These are phyloP conservation scores for Spondyliosoma cantharus DNA, from an alignment of 2,797 vertebrate species.

Conservation along the genomic window DNA sequence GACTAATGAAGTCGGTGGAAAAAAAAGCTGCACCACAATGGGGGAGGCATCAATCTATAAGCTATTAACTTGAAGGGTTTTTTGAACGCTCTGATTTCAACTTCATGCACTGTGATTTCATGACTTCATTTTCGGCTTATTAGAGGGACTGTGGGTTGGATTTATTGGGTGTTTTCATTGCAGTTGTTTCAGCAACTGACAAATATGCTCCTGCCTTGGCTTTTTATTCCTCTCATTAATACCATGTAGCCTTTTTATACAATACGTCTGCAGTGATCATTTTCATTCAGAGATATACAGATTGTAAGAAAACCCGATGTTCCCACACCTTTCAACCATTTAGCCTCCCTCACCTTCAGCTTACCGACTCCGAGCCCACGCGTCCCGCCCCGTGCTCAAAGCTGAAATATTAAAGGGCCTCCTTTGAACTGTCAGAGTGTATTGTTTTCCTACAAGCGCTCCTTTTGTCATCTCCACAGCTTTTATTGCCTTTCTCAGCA, in stretches of 20 bases:
- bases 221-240: background rate
- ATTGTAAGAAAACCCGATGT: constrained; percentile 1
- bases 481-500: constrained; percentile 84
- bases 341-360: constrained; percentile 56
- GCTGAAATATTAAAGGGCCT: constrained; percentile 78
- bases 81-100: constrained; percentile 37
- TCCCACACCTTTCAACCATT: constrained; percentile 30
- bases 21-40: background rate
- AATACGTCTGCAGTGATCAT: background rate
- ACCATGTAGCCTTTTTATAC: background rate
- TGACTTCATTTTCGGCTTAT: constrained; percentile 43
- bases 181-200: constrained; percentile 18
- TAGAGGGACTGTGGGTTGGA: background rate
- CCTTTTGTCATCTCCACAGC: constrained; percentile 79
- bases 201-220: background rate
- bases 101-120: constrained; percentile 32
- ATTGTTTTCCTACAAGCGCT: constrained; percentile 79
- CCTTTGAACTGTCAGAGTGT: constrained; percentile 82
- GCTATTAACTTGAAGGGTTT: constrained; percentile 47
- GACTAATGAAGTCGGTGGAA: constrained; percentile 12
- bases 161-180: constrained; percentile 15
- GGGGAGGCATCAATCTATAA: constrained; percentile 53
- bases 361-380: constrained; percentile 19
- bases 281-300: constrained; percentile 18
- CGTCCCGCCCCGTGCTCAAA: constrained; percentile 31